Percentiles rank a stretch among this genome's conserved stretches.
Evolutionary conservation across 1,140 invertebrate species (phyloP).

Genomic region (Cepaea nemoralis): DNA sequence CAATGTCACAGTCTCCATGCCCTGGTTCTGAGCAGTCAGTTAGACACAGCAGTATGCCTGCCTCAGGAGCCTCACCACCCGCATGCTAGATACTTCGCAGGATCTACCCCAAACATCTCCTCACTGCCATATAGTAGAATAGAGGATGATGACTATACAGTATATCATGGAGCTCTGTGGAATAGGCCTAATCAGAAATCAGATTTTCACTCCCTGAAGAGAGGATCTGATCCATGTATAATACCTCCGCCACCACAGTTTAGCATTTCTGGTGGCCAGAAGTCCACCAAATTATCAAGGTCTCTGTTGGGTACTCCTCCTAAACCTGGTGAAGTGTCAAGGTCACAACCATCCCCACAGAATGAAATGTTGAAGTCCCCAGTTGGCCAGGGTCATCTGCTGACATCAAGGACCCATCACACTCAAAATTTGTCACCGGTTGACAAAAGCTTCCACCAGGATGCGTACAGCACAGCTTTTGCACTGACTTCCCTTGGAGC

Average conservation of each 20-base stretch:
- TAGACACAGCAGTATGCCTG: too few species aligned
- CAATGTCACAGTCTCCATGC: slow-evolving; percentile 8
- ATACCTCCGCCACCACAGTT: slow-evolving; percentile 31
- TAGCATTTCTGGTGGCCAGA: slow-evolving; percentile 4
- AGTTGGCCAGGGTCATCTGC: background rate
- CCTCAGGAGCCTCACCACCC: background rate
- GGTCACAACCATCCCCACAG: background rate
- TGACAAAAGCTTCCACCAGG: slow-evolving; percentile 62
- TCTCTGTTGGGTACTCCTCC: slow-evolving; percentile 27
- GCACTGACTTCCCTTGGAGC: slow-evolving; percentile 65
- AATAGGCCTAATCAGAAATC: slow-evolving; percentile 35
- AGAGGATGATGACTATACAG: slow-evolving; percentile 11
- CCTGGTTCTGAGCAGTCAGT: background rate
- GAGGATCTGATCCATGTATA: slow-evolving; percentile 35
- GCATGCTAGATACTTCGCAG: background rate
- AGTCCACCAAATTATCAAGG: slow-evolving; percentile 11
- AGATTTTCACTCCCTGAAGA: slow-evolving; percentile 28
- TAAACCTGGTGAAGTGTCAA: slow-evolving; percentile 11
- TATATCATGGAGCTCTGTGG: slow-evolving; percentile 3
- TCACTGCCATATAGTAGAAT: background rate
- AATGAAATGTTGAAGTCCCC: background rate
- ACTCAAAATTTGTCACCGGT: background rate
- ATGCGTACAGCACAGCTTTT: slow-evolving; percentile 68
- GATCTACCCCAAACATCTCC: slow-evolving; percentile 28
- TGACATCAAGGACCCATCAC: background rate